Conservation (phyloP, 1,140 invertebrate genomes). For the Trichonephila clavata region DNA sequence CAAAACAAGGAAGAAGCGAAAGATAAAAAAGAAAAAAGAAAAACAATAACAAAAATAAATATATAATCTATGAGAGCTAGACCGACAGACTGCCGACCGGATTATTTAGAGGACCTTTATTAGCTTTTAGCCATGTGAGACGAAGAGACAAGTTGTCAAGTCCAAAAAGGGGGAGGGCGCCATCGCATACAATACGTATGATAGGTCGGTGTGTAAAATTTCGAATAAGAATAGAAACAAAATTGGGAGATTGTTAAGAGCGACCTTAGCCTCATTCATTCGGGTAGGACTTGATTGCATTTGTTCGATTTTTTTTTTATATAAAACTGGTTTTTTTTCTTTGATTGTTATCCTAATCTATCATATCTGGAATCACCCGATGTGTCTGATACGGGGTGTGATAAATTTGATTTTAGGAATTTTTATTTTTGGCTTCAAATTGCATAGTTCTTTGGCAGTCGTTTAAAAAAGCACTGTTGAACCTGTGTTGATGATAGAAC, state of each 20-base stretch:
- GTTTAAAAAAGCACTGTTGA: too few relatives aligned
- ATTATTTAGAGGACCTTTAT: conserved; percentile 59
- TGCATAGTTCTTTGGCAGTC: too few relatives aligned
- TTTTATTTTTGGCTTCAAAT: too few relatives aligned
- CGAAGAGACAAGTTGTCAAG: conserved; percentile 42
- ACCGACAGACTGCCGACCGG: conserved; percentile 67
- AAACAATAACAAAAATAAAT: conserved; percentile 22
- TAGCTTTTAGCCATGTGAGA: conserved; percentile 57
- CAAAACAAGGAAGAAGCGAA: conserved; percentile 50
- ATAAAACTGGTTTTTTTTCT: too few relatives aligned
- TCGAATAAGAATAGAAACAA: neutral
- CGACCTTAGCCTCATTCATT: neutral
- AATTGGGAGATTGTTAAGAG: neutral
- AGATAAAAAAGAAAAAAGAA: conserved; percentile 35
- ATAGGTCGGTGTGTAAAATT: neutral
- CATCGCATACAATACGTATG: neutral
- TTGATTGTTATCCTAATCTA: too few relatives aligned
- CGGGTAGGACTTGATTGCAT: neutral
- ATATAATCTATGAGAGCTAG: conserved; percentile 64
- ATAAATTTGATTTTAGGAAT: too few relatives aligned
- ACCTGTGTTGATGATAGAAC: too few relatives aligned
- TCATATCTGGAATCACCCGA: too few relatives aligned
- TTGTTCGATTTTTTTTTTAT: neutral
- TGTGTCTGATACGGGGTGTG: too few relatives aligned
- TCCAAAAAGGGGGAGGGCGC: neutral